These are phyloP conservation scores for Limonius californicus DNA, from an alignment of 1,140 invertebrate genomes.

Conservation along the genomic window DNA sequence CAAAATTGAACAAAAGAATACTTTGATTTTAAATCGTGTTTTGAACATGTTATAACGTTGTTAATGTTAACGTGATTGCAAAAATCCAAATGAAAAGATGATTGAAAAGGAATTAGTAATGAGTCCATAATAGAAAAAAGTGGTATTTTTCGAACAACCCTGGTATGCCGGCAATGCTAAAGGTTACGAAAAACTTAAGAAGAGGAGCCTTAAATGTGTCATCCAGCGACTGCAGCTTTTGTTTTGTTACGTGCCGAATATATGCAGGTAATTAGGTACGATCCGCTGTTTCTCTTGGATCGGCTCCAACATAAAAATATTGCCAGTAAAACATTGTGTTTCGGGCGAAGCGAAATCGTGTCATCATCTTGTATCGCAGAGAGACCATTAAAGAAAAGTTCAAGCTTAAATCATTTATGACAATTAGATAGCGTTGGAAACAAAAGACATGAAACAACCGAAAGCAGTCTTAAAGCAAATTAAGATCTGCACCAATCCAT, in stretches of 20 bases:
- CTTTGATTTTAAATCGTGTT: too few species aligned
- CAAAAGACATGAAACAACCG: slow-evolving; percentile 16
- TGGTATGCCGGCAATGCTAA: too few species aligned
- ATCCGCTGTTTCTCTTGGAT: background rate
- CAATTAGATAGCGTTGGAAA: slow-evolving; percentile 8
- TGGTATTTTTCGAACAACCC: too few species aligned
- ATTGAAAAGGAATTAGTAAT: too few species aligned
- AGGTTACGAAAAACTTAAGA: too few species aligned
- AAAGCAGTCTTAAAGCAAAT: slow-evolving; percentile 30
- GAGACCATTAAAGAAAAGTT: background rate
- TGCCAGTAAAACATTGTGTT: background rate
- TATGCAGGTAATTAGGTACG: background rate
- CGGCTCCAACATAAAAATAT: background rate
- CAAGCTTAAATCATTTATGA: slow-evolving; percentile 4
- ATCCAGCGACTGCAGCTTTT: too few species aligned
- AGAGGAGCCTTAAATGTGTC: too few species aligned
- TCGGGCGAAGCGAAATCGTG: background rate
- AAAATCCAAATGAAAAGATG: too few species aligned
- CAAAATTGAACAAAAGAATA: too few species aligned
- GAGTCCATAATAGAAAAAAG: too few species aligned
- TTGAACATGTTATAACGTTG: too few species aligned
- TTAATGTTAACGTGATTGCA: too few species aligned
- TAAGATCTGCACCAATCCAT: slow-evolving; percentile 23
- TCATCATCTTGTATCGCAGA: background rate
- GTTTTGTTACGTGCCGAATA: background rate